Conservation (phyloP, 2,797 vertebrate species). For the Cottoperca gobio region DNA sequence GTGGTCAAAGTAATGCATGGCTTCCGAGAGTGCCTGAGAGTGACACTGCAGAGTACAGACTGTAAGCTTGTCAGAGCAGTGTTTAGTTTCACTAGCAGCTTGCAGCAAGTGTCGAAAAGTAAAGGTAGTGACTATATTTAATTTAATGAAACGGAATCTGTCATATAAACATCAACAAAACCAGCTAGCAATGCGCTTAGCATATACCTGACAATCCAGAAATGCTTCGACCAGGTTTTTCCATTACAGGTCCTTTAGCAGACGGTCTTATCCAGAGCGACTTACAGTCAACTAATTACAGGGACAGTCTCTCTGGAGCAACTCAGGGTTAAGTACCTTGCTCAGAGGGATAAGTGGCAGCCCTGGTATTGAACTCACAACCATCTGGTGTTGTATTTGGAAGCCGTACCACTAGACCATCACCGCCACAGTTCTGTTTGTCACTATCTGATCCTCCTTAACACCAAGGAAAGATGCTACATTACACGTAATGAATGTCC, state of each 20-base stretch:
- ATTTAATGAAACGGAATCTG: slow-evolving; percentile 13
- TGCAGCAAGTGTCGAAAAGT: neutral
- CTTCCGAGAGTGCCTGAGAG: slow-evolving; percentile 24
- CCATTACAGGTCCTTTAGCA: too few species aligned
- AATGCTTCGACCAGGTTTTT: neutral
- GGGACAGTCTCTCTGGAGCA: too few species aligned
- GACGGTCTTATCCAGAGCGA: too few species aligned
- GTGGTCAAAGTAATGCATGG: slow-evolving; percentile 53
- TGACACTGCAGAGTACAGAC: slow-evolving; percentile 16
- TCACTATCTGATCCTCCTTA: neutral
- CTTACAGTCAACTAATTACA: too few species aligned
- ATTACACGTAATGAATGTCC: neutral
- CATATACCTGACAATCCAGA: neutral
- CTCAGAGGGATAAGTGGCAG: too few species aligned
- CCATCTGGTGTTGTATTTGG: too few species aligned
- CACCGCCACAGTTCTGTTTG: too few species aligned
- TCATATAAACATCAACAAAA: slow-evolving; percentile 1
- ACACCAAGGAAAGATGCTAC: neutral
- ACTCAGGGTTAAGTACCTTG: too few species aligned
- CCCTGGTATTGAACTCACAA: too few species aligned
- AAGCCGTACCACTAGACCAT: too few species aligned
- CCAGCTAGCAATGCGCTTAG: slow-evolving; percentile 3
- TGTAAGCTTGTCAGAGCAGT: slow-evolving; percentile 35
- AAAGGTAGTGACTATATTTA: neutral
- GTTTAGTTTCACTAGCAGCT: slow-evolving; percentile 10